Base-by-base conservation (phyloP, 2,888 invertebrate species). In the Oligia latruncula region DNA sequence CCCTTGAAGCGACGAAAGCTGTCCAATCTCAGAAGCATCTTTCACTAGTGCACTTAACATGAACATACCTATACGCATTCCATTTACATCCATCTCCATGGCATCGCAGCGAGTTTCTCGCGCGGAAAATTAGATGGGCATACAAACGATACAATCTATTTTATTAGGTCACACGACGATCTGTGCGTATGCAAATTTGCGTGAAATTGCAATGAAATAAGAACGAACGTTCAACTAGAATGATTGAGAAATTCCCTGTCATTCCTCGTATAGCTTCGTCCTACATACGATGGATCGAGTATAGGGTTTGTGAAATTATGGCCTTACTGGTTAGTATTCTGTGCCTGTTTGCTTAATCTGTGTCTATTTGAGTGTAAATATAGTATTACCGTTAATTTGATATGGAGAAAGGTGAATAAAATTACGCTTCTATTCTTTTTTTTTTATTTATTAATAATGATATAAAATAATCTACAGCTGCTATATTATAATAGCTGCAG, bases 91-190 rank as follows among this genome's bases (percentile, higher is more conserved):
- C n/a, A 67, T 68, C 71, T 77, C 20, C 40, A 29, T 73, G 52
- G 23, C 43, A 58, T 46, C 46, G 62, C 40, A 76, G 80, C 82
- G 77, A 85, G 86, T 91, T 90, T 90, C 89, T 92, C 90, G 89
- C 91, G 93, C 92, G 93, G 91, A 93, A 94, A 95, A 95, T 94
- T 89, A 92, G 92, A 94, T 94, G 92, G 90, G 91, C 91, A 90
- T 86, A 87, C 77, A 86, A 86, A 85, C 87, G 88, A 90, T 90
- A 90, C 91, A 92, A 92, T 92, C 90, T 88, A 91, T 86, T 92
- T 93, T 94, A 94, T 94, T 93, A 89, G 92, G 91, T 91, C 92
- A 91, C 87, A 81, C 72, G 77, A 79, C 86, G 64, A 73, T 81
- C 70, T 66, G 62, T 73, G 49, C 78, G 46, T 78, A 91, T 91